Evolutionary conservation across 2,888 invertebrate genomes (phyloP).

Genomic region (Electrophaes corylata): DNA sequence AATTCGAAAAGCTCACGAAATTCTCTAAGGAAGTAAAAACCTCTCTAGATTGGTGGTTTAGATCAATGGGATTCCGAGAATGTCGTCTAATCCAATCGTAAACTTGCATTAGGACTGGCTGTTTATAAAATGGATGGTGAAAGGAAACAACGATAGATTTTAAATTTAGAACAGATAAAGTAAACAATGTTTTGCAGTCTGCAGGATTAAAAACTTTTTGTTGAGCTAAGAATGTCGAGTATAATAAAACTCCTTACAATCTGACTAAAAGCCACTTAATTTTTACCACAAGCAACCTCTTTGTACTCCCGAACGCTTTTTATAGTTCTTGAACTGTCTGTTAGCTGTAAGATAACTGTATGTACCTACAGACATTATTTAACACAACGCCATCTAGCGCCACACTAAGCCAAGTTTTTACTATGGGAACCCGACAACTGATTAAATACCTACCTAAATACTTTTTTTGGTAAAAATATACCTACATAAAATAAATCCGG

Average conservation of each 20-base stretch:
- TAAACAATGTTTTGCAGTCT: constrained; percentile 31
- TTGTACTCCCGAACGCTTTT: too few species aligned
- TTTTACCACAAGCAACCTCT: too few species aligned
- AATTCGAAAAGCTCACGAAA: constrained; percentile 56
- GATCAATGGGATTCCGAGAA: constrained; percentile 44
- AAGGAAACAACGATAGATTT: constrained; percentile 36
- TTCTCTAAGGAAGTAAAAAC: constrained; percentile 43
- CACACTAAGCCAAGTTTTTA: too few species aligned
- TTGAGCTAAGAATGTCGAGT: neutral
- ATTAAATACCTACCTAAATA: too few species aligned
- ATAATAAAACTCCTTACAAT: constrained; percentile 6
- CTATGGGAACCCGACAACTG: too few species aligned
- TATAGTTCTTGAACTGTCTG: too few species aligned
- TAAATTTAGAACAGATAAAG: constrained; percentile 34
- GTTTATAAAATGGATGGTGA: constrained; percentile 40
- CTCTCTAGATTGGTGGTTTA: constrained; percentile 47
- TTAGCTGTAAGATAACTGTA: too few species aligned
- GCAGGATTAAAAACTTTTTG: constrained; percentile 5
- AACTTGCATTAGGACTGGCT: constrained; percentile 43
- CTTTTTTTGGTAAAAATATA: too few species aligned
- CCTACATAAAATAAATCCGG: too few species aligned
- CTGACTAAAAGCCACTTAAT: too few species aligned
- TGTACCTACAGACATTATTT: too few species aligned
- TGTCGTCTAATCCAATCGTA: constrained; percentile 43
- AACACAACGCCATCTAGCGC: too few species aligned